These are phyloP conservation scores for Lordiphosa stackelbergi DNA, from an alignment of 1,140 invertebrate genomes.

Conservation along the genomic window DNA sequence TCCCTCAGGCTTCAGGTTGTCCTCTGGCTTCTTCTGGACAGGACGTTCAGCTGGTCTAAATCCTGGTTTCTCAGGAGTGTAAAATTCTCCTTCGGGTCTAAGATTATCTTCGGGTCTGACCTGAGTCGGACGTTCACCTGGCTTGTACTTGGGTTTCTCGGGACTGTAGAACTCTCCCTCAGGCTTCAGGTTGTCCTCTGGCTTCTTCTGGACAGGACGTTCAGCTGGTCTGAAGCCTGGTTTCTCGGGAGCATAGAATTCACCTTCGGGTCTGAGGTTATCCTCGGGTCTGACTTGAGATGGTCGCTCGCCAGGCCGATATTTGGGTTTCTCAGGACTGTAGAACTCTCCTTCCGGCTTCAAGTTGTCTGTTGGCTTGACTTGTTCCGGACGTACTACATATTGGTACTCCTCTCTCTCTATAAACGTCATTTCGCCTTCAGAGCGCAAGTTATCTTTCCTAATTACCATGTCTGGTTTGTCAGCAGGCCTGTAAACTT, in stretches of 20 bases:
- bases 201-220: conserved; percentile 59
- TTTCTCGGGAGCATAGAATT: conserved; percentile 76
- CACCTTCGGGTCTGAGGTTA: conserved; percentile 81
- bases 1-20: conserved; percentile 81
- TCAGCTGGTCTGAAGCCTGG: conserved; percentile 78
- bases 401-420: conserved; percentile 18
- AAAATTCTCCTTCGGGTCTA: conserved; percentile 27
- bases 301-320: conserved; percentile 4
- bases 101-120: conserved; percentile 35
- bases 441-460: conserved; percentile 81
- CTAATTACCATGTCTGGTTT: conserved; percentile 77
- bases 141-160: conserved; percentile 52
- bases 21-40: too few relatives aligned
- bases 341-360: conserved; percentile 22
- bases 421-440: conserved; percentile 79
- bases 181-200: conserved; percentile 80
- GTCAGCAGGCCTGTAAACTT: conserved; percentile 76
- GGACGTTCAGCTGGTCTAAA: too few relatives aligned
- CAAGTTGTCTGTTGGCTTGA: background rate
- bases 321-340: conserved; percentile 15
- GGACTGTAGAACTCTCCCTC: conserved; percentile 81
- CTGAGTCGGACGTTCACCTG: conserved; percentile 12
- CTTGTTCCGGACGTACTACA: conserved; percentile 20
- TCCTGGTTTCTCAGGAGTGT: conserved; percentile 78
- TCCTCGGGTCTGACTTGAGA: conserved; percentile 80